Conservation (phyloP, 2,888 invertebrate genomes). For the Zeuzera pyrina region DNA sequence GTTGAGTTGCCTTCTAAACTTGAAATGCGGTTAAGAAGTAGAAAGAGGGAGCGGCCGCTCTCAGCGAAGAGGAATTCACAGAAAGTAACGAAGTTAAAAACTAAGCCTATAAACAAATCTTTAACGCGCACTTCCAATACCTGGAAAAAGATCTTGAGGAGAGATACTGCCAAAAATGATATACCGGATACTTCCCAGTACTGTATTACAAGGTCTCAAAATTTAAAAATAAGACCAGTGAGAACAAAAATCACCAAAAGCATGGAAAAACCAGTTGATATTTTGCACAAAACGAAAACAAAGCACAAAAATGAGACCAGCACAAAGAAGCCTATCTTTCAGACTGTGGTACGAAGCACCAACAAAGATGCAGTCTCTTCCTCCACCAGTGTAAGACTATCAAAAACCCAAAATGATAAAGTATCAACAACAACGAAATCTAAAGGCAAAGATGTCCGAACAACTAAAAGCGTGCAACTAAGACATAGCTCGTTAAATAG, state of each 20-base stretch:
- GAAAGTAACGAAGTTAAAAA: conserved; percentile 39
- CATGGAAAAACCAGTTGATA: conserved; percentile 53
- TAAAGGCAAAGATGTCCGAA: conserved; percentile 42
- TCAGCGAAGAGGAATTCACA: conserved; percentile 43
- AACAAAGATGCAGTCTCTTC: conserved; percentile 48
- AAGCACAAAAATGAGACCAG: conserved; percentile 41
- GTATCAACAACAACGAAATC: conserved; percentile 40
- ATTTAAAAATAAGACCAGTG: conserved; percentile 44
- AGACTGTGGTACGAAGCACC: conserved; percentile 54
- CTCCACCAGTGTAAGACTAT: conserved; percentile 35
- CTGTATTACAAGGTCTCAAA: conserved; percentile 51
- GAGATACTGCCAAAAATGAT: conserved; percentile 48
- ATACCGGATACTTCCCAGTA: conserved; percentile 33
- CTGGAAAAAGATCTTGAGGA: conserved; percentile 50
- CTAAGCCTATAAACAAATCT: conserved; percentile 33
- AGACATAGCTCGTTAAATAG: conserved; percentile 60
- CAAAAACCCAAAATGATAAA: conserved; percentile 39
- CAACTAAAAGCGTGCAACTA: conserved; percentile 45
- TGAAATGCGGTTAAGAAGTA: conserved; percentile 80
- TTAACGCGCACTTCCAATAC: conserved; percentile 34
- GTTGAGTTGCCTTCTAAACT: conserved; percentile 36
- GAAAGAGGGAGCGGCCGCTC: conserved; percentile 75
- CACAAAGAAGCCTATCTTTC: conserved; percentile 57
- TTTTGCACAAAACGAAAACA: conserved; percentile 31
- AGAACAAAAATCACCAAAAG: conserved; percentile 43